Evolutionary conservation across 2,797 vertebrate species (phyloP), one percentile per base, ranked within the genome.

Genomic region (Muscicapa striata): DNA sequence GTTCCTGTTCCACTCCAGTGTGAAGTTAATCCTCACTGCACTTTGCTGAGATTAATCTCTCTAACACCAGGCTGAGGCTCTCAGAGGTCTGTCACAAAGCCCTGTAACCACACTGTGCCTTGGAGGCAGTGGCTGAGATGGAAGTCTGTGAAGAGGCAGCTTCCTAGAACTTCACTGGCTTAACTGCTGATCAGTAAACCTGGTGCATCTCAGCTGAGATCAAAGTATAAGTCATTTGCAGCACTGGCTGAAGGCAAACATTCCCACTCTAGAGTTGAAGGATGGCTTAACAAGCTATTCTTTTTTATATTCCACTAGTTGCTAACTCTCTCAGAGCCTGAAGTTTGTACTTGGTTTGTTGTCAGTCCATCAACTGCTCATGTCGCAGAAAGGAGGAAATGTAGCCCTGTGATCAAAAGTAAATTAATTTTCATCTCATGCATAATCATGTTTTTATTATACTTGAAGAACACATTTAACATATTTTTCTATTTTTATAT

Each of bases 211-310:
- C 68, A 46, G 75, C 5, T 36, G 57, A 89, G 51, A 66, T 75
- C 54, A 66, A 87, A 91, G 59, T 17, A 2, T 4, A 66, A 79
- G 34, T 72, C 38, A 29, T 40, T 84, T 89, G 38, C 43, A 62
- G 72, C 43, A 19, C 30, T 43, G 32, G 20, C 51, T 55, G 57
- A 80, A 87, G 59, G 82, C 83, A 76, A 93, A 59, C 23, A 27
- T 76, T 79, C 32, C 52, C 68, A 83, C 41, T 67, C 49, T 93
- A 63, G 6, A 77, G n/a, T 5, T 55, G 29, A 90, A 23, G 77
- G 54, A 30, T 9, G 10, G 34, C 38, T 87, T 92, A 89, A 93
- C 58, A 93, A 93, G 51, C 27, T 84, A 52, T 3, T 82, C 17
- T 62, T 59, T 66, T 38, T 69, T 77, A 29, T 41, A 32, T 55